Evolutionary conservation across 2,888 invertebrate genomes (phyloP).

Genomic region (Lamproptera curius): DNA sequence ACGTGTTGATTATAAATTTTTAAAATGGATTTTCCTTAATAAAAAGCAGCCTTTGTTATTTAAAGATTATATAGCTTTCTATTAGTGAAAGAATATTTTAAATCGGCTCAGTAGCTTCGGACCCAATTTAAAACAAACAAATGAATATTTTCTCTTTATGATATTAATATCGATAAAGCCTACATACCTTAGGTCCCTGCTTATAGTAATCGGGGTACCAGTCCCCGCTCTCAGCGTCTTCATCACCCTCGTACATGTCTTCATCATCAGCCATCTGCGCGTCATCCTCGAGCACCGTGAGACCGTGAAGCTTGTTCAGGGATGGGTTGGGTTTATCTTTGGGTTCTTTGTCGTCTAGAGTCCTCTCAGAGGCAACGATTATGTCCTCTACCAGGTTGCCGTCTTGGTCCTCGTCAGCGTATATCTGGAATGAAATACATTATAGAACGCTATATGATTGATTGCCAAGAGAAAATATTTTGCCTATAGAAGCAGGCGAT

Average conservation of each 20-base stretch:
- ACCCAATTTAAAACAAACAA: too few relatives aligned
- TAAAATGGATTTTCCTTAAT: too few relatives aligned
- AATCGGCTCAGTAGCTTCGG: too few relatives aligned
- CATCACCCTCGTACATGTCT: slow-evolving; percentile 47
- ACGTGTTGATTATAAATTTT: too few relatives aligned
- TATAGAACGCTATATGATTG: too few relatives aligned
- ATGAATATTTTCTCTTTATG: too few relatives aligned
- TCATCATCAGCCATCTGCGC: slow-evolving; percentile 51
- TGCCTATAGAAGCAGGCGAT: too few relatives aligned
- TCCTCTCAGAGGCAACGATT: slow-evolving; percentile 24
- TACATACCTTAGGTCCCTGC: slow-evolving; percentile 52
- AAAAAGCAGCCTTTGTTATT: too few relatives aligned
- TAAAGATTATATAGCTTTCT: too few relatives aligned
- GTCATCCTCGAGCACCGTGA: slow-evolving; percentile 63
- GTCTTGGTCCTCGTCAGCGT: slow-evolving; percentile 59
- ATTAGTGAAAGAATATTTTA: too few relatives aligned
- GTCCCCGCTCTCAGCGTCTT: slow-evolving; percentile 61
- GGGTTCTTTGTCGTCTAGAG: slow-evolving; percentile 26
- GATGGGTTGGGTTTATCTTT: slow-evolving; percentile 40
- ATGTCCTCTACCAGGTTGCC: slow-evolving; percentile 36
- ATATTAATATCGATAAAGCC: too few relatives aligned
- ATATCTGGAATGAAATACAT: slow-evolving; percentile 45
- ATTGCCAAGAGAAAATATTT: too few relatives aligned
- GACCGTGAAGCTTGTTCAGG: slow-evolving; percentile 54
- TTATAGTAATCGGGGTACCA: slow-evolving; percentile 62